These are phyloP conservation scores for Megaceryle alcyon DNA, from an alignment of 2,797 vertebrate species.

Conservation along the genomic window DNA sequence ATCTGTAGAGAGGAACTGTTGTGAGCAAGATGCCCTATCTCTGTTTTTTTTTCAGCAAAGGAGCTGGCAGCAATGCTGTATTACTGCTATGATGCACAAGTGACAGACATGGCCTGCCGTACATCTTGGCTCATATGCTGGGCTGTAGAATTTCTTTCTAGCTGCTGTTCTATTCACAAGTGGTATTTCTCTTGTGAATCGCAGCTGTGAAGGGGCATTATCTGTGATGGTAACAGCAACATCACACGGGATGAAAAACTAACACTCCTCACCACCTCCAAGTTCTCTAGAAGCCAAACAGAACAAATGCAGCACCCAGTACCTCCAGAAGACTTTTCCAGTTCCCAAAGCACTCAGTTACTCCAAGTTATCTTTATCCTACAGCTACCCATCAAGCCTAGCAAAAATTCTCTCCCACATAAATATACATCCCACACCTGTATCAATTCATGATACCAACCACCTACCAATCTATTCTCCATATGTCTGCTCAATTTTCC, in stretches of 20 bases:
- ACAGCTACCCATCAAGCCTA: background rate
- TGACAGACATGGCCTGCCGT: background rate
- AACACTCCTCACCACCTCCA: background rate
- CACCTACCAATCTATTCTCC: conserved; percentile 30
- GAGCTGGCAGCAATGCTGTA: background rate
- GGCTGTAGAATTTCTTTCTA: background rate
- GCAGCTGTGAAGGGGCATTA: background rate
- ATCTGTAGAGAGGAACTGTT: background rate
- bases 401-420: conserved; percentile 37
- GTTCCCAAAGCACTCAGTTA: background rate
- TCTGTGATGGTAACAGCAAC: background rate
- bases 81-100: background rate
- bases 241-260: background rate
- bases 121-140: background rate
- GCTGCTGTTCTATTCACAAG: background rate
- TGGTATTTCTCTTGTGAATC: background rate
- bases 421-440: conserved; percentile 48
- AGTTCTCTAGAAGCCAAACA: background rate
- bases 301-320: background rate
- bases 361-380: conserved; percentile 21
- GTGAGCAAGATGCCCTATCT: background rate
- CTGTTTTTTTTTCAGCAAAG: background rate
- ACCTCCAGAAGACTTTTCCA: background rate
- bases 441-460: conserved; percentile 1
- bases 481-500: conserved; percentile 47